Percentiles rank a stretch among this genome's conserved stretches.
Conservation (phyloP, 2,888 invertebrate genomes). For the Leucania comma region DNA sequence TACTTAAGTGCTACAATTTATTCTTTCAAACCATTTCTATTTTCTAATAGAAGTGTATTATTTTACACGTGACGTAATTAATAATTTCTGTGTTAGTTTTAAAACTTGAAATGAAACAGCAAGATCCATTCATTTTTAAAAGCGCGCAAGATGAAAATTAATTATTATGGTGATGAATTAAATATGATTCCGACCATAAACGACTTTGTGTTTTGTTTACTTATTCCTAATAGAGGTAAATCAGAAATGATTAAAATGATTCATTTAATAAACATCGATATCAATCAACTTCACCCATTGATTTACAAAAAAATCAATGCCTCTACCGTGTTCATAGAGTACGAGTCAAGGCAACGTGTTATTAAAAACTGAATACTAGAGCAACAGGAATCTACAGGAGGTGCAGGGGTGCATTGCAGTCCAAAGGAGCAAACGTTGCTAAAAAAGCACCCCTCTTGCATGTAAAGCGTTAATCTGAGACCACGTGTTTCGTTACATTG, state of each 20-base stretch:
- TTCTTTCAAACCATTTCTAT: too few relatives aligned
- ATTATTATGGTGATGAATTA: too few relatives aligned
- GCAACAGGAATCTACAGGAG: background rate
- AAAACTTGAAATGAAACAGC: background rate
- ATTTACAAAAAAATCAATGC: too few relatives aligned
- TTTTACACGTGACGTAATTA: conserved; percentile 6
- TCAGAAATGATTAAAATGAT: background rate
- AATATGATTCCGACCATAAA: too few relatives aligned
- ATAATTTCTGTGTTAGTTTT: background rate
- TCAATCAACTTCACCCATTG: too few relatives aligned
- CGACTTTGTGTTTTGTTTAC: background rate
- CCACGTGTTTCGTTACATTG: conserved; percentile 18
- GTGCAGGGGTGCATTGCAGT: background rate
- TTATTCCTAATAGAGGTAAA: background rate
- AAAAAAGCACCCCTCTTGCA: background rate
- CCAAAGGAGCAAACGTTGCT: background rate
- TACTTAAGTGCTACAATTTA: too few relatives aligned
- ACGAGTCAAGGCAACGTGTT: background rate
- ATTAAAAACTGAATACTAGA: conserved; percentile 5
- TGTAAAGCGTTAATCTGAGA: background rate
- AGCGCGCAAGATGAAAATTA: background rate
- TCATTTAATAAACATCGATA: background rate
- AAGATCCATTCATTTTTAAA: background rate
- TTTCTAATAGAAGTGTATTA: too few relatives aligned
- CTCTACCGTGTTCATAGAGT: background rate